A percentile compares a stretch with the other conserved stretches of the same genome.
These are phyloP conservation scores for Antheraea pernyi DNA, from an alignment of 1,140 invertebrate species.

Conservation along the genomic window DNA sequence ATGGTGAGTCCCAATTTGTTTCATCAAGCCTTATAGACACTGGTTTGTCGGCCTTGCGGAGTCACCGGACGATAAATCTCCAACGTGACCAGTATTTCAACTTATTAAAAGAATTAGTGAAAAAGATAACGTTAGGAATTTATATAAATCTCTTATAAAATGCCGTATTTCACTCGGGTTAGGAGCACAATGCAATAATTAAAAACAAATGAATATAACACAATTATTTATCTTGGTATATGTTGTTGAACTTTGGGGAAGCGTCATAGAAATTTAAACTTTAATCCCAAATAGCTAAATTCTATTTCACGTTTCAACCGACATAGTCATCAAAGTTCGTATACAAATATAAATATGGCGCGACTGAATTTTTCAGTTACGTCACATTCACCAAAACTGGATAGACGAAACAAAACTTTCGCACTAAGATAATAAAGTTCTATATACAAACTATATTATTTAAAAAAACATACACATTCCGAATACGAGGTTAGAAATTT, in stretches of 20 bases:
- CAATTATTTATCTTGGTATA: too few relatives aligned
- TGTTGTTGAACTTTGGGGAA: too few relatives aligned
- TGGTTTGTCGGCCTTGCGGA: not conserved
- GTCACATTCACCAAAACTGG: constrained; percentile 35
- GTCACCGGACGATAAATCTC: constrained; percentile 22
- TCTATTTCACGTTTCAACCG: constrained; percentile 17
- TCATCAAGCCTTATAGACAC: not conserved
- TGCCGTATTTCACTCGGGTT: not conserved
- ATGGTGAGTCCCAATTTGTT: not conserved
- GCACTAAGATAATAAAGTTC: constrained; percentile 41
- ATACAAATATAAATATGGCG: constrained; percentile 60
- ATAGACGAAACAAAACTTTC: constrained; percentile 45
- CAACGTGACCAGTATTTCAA: constrained; percentile 33
- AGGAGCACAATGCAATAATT: not conserved
- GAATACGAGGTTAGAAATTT: constrained; percentile 20
- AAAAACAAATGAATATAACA: not conserved
- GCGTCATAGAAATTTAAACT: constrained; percentile 21
- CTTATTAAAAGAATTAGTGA: constrained; percentile 40
- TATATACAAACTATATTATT: constrained; percentile 45
- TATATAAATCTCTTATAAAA: not conserved
- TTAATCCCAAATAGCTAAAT: constrained; percentile 29
- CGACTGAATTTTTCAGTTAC: constrained; percentile 58
- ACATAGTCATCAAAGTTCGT: constrained; percentile 33
- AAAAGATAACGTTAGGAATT: not conserved
- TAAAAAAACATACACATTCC: constrained; percentile 50